A percentile compares a stretch with the other conserved stretches of the same genome.
Conservation (phyloP, 1,140 invertebrate genomes). For the Bombus cullumanus region DNA sequence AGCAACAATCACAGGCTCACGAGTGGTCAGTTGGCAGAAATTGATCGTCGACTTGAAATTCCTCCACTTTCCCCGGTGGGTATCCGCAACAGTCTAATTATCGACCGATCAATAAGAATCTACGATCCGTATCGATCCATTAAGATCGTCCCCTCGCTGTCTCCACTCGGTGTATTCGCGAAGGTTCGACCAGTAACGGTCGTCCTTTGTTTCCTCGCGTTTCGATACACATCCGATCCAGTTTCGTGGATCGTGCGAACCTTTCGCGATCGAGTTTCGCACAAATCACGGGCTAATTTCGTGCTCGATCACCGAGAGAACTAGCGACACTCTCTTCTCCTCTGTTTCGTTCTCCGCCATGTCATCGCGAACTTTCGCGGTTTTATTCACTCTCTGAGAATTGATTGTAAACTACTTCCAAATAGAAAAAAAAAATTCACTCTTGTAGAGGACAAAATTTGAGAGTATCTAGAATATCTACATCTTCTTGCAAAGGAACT, state of each 20-base stretch:
- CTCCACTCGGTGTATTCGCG: slow-evolving; percentile 20
- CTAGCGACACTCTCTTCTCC: not conserved
- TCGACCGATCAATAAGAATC: slow-evolving; percentile 50
- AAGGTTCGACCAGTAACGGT: slow-evolving; percentile 37
- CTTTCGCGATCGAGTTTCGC: slow-evolving; percentile 68
- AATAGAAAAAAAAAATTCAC: no score
- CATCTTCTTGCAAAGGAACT: no score
- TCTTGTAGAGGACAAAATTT: no score
- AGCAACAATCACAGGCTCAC: not conserved
- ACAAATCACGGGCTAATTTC: slow-evolving; percentile 65
- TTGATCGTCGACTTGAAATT: slow-evolving; percentile 35
- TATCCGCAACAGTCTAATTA: slow-evolving; percentile 50
- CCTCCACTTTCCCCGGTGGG: slow-evolving; percentile 44
- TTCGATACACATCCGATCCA: slow-evolving; percentile 69
- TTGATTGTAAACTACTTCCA: no score
- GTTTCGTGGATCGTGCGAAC: slow-evolving; percentile 72
- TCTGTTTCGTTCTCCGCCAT: not conserved
- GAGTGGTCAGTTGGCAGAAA: slow-evolving; percentile 1
- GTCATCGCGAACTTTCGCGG: slow-evolving; percentile 7
- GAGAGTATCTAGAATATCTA: no score
- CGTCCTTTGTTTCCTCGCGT: slow-evolving; percentile 51
- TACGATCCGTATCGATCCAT: slow-evolving; percentile 59
- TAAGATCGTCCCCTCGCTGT: slow-evolving; percentile 36
- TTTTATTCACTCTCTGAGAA: not conserved
- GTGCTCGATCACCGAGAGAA: slow-evolving; percentile 51